Evolutionary conservation across 92 coral and sea anemone genomes (phyloP), one percentile per base, ranked within the genome.

Genomic region (Paramuricea clavata): DNA sequence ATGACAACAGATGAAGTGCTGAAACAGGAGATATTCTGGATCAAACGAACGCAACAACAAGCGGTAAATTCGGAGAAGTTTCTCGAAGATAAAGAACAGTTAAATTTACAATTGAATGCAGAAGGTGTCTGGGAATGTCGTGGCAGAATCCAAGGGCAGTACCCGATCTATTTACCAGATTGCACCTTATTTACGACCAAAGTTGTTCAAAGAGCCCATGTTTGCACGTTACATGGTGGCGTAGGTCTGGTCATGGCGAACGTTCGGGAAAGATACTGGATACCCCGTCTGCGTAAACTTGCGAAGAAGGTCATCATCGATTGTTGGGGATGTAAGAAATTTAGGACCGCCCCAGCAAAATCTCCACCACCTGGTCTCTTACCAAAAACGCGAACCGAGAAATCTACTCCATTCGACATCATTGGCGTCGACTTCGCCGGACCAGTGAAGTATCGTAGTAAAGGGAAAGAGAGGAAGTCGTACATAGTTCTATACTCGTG

Each of bases 391-490:
- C 64, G 89, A 35, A 91, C 89, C 0, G 78, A 87, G 59, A n/a
- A n/a, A n/a, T 49, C 59, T 11, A 11, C 25, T 21, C 54, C 72
- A 27, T 85, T 85, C 30, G 50, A 85, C 31, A 57, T 74, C 4
- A 85, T 85, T 5, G 68, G 76, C 31, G 89, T 85, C 50, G 89
- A 85, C 25, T 85, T 85, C 47, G 83, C 88, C 6, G 89, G 83
- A 25, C 89, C 89, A 12, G 72, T 79, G 17, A 87, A 79, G 25
- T 62, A 78, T 68, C 62, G 6, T 7, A 23, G 60, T 28, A 78
- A 86, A 30, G 76, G 61, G 11, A 86, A 86, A 52, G 89, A 86
- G 44, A 21, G 39, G 44, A 85, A 85, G 19, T 72, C 84, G 83
- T 75, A 75, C 73, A 43, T 59, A 4, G 85, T 61, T 12, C 41